phyloP scores from a whole-genome alignment of 1,140 invertebrate genomes.

The Charaxes varanes region DNA sequence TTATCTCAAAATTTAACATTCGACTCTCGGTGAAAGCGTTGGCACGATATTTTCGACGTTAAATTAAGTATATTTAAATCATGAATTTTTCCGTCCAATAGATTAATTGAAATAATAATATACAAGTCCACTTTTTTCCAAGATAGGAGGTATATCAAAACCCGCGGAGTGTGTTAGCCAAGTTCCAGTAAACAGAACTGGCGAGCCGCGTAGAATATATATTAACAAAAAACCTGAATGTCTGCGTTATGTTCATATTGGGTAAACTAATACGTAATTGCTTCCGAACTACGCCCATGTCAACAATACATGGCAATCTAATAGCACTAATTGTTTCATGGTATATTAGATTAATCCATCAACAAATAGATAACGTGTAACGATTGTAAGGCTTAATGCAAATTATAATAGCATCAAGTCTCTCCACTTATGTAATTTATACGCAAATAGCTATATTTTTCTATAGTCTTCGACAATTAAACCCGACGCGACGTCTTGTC shows the following conservation, averaged over 20 bases:
- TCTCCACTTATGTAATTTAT: constrained; percentile 28
- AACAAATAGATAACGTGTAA: constrained; percentile 9
- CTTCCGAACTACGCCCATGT: constrained; percentile 2
- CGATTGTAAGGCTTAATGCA: constrained; percentile 11
- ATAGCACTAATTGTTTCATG: constrained; percentile 25
- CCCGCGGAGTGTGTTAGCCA: no score
- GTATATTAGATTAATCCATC: constrained; percentile 7
- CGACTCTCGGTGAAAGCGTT: no score
- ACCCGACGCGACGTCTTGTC: constrained; percentile 13
- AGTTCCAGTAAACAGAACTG: no score
- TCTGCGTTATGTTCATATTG: background rate
- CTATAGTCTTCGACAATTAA: constrained; percentile 33
- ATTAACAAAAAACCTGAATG: background rate
- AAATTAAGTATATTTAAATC: no score
- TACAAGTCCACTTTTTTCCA: no score
- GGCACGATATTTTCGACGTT: no score
- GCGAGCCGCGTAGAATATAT: no score
- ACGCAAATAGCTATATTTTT: constrained; percentile 30
- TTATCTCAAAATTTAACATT: no score
- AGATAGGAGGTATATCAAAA: no score
- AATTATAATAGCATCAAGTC: constrained; percentile 16
- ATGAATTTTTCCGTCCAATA: no score
- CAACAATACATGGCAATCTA: constrained; percentile 21
- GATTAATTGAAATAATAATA: no score
- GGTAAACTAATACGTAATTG: background rate